These are phyloP conservation scores for Herminia tarsipennalis DNA, from an alignment of 2,888 invertebrate species.

Conservation along the genomic window DNA sequence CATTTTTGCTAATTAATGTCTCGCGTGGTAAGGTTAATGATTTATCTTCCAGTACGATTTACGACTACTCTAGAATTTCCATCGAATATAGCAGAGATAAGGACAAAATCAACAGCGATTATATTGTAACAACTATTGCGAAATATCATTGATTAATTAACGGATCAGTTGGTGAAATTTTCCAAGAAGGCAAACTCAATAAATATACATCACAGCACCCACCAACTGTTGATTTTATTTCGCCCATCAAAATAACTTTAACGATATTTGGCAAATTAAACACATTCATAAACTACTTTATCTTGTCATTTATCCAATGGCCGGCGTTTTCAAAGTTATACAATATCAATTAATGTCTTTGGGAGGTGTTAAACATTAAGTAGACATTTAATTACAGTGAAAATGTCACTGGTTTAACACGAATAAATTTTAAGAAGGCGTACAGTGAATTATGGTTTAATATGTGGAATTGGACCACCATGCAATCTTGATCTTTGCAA, in stretches of 20 bases:
- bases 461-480: constrained; percentile 10
- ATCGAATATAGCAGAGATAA: no score
- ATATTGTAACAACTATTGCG: background rate
- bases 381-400: constrained; percentile 20
- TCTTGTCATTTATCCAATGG: constrained; percentile 15
- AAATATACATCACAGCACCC: background rate
- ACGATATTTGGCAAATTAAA: background rate
- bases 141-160: background rate
- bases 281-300: constrained; percentile 9
- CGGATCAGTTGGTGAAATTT: background rate
- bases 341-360: constrained; percentile 30
- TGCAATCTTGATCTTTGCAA: background rate
- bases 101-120: no score
- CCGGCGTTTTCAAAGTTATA: constrained; percentile 25
- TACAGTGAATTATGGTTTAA: constrained; percentile 10
- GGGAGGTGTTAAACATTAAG: constrained; percentile 34
- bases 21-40: no score
- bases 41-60: no score
- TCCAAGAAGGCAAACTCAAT: background rate
- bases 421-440: constrained; percentile 11
- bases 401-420: constrained; percentile 27
- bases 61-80: no score
- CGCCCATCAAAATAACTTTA: background rate
- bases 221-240: constrained; percentile 4
- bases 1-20: no score